Conservation (phyloP, 1,140 invertebrate species). For the Leptopilina boulardi region DNA sequence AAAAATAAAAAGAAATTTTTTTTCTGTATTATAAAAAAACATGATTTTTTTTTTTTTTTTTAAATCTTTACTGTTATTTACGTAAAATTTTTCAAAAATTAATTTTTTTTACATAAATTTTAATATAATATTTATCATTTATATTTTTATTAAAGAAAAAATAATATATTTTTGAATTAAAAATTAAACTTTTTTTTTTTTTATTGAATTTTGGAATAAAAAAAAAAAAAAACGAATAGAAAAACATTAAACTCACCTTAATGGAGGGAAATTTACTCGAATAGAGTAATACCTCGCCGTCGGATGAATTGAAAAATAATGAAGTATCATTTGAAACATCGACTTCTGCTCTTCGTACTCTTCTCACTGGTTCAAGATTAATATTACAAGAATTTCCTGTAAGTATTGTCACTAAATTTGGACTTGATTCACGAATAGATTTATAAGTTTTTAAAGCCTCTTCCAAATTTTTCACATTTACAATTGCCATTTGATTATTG, state of each 20-base stretch:
- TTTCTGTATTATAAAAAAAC: neutral
- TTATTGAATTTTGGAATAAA: no score
- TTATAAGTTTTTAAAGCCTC: constrained; percentile 62
- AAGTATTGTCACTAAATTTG: constrained; percentile 59
- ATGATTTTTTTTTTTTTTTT: no score
- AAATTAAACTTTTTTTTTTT: no score
- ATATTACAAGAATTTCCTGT: constrained; percentile 68
- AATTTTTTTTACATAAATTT: no score
- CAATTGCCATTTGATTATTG: constrained; percentile 57
- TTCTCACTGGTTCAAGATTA: constrained; percentile 60
- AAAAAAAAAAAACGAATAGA: no score
- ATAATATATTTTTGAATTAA: no score
- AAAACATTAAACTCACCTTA: constrained; percentile 55
- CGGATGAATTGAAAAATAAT: neutral
- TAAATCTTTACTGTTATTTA: no score
- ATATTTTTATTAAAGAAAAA: no score
- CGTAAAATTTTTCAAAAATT: no score
- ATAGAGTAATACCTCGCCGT: constrained; percentile 59
- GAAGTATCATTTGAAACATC: constrained; percentile 38
- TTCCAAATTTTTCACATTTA: constrained; percentile 57
- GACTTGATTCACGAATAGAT: constrained; percentile 54
- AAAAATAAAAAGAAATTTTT: neutral
- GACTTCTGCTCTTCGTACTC: constrained; percentile 43
- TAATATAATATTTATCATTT: no score
- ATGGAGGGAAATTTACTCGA: constrained; percentile 52